phyloP scores from a whole-genome alignment of 2,888 invertebrate species.

The Chrysopilus asiliformis region DNA sequence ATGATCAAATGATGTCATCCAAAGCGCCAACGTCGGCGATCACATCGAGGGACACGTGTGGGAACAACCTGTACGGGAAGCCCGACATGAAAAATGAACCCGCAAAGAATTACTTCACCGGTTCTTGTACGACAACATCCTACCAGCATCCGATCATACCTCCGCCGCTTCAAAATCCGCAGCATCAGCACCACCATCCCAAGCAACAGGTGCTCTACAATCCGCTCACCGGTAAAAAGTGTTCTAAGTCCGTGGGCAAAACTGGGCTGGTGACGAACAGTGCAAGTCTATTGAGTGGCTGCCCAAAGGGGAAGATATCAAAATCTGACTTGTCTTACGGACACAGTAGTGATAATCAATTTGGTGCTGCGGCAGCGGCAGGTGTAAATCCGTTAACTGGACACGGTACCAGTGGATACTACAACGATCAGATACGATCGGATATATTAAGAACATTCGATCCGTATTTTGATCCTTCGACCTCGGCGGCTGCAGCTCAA shows the following conservation, averaged over 20 bases:
- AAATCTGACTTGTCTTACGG: slow-evolving; percentile 18
- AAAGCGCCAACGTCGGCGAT: too few relatives aligned
- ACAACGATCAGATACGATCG: slow-evolving; percentile 9
- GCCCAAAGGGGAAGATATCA: slow-evolving; percentile 21
- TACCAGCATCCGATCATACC: too few relatives aligned
- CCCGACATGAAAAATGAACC: too few relatives aligned
- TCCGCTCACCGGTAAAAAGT: too few relatives aligned
- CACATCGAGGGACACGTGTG: slow-evolving; percentile 12
- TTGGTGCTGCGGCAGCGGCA: neutral
- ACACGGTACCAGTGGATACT: slow-evolving; percentile 5
- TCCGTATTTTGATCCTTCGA: slow-evolving; percentile 14
- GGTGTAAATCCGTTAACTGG: slow-evolving; percentile 4
- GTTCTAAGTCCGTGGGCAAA: too few relatives aligned
- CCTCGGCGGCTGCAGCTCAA: neutral
- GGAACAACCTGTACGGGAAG: slow-evolving; percentile 13
- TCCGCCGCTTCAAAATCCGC: slow-evolving; percentile 7
- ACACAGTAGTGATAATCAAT: neutral
- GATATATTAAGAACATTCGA: slow-evolving; percentile 13
- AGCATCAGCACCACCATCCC: slow-evolving; percentile 15
- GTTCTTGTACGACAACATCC: too few relatives aligned
- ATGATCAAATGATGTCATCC: too few relatives aligned
- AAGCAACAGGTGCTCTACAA: slow-evolving; percentile 14
- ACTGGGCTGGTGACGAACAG: too few relatives aligned
- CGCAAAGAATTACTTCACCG: too few relatives aligned
- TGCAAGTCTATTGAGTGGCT: too few relatives aligned